phyloP scores from a whole-genome alignment of 1,140 invertebrate genomes.

The roundworm (Caenorhabditis elegans) region DNA sequence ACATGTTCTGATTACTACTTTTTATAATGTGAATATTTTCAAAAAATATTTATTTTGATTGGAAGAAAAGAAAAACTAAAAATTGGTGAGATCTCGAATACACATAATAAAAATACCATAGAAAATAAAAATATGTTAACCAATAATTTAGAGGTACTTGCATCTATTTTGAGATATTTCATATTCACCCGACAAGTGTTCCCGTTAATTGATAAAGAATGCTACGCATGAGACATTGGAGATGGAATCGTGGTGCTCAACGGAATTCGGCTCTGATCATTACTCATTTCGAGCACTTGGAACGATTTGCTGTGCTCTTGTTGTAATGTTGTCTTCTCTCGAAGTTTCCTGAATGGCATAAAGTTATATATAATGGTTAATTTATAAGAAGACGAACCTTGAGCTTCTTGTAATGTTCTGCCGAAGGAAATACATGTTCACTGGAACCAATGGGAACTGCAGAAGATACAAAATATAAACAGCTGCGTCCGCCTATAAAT shows the following conservation, averaged over 20 bases:
- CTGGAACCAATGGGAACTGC: not conserved
- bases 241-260: not conserved
- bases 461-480: conserved; percentile 8
- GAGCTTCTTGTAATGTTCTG: conserved; percentile 33
- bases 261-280: not conserved
- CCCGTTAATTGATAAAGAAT: not conserved
- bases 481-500: conserved; percentile 3
- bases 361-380: not conserved
- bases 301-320: conserved; percentile 6
- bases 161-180: not conserved
- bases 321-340: not conserved
- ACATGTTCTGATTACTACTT: too few relatives aligned
- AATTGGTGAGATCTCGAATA: not conserved
- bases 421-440: conserved; percentile 15
- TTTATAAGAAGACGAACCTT: not conserved
- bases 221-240: too few relatives aligned
- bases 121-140: not conserved
- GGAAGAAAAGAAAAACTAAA: too few relatives aligned
- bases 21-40: too few relatives aligned
- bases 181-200: not conserved
- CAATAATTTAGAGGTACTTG: not conserved
- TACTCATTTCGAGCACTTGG: conserved; percentile 3
- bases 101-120: not conserved
- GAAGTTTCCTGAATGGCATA: not conserved
- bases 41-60: too few relatives aligned